Evolutionary conservation across 35 echinoderm and acorn worm species (phyloP), one percentile per base, ranked within the genome.

Genomic region (Heliocidaris tuberculata): DNA sequence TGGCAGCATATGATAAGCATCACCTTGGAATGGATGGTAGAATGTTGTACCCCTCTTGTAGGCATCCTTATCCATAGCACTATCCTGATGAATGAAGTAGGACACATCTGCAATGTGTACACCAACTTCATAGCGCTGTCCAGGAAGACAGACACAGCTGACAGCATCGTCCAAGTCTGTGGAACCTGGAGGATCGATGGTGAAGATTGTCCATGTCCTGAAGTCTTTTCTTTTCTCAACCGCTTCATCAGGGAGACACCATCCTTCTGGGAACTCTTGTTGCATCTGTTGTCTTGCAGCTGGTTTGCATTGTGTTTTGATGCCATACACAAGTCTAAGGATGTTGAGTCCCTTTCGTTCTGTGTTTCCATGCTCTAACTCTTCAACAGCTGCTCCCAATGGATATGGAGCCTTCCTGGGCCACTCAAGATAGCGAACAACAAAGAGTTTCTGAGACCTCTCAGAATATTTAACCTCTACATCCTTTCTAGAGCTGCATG

Each of bases 21-120:
- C 94, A 49, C 93, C 94, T 30, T 88, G 16, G 94, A 95, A 95
- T 5, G 85, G 27, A 13, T 96, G 95, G 60, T 99, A 97, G 65
- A 95, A 97, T 12, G 98, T 94, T 19, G 96, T 96, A 16, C 91
- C 98, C 90, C 98, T 94, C 47, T 94, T 94, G 52, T 88, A 16
- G 24, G 97, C 98, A 47, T 99, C 98, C 13, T 96, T 86, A 89
- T 99, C 98, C 27, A 99, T 85, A 15, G 89, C 42, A 89, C 93
- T 93, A 48, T 90, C 95, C 52, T 95, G 94, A 47, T 65, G 85
- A 13, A 97, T 94, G 88, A 99, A 99, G 95, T 95, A 99, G 30
- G 95, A 94, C 8, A 99, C 98, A 95, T 99, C 98, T 48, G 98
- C 98, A 50, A 99, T 99, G 95, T 99, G 98, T 47, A 99, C 86